These are phyloP conservation scores for Drosophila peninsularis DNA, from an alignment of 2,888 invertebrate genomes.

Conservation along the genomic window DNA sequence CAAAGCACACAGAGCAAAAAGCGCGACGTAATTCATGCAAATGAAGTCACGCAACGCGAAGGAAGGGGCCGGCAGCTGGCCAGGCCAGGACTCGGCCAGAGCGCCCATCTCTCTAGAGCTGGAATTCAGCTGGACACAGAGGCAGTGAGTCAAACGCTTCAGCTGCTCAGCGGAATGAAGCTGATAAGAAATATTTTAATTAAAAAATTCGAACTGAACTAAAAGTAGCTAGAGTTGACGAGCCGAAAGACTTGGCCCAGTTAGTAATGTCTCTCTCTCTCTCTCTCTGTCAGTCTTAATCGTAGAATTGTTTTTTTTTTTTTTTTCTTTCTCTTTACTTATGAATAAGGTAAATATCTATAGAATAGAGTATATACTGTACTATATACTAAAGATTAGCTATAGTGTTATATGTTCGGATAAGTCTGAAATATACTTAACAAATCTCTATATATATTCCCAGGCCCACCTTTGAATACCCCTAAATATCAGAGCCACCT, in stretches of 20 bases:
- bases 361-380: no score
- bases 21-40: slow-evolving; percentile 79
- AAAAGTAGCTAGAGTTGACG: background rate
- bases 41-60: slow-evolving; percentile 79
- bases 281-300: no score
- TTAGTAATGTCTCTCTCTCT: background rate
- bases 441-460: no score
- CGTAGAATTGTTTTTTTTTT: no score
- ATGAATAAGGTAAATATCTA: no score
- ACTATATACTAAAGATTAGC: no score
- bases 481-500: no score
- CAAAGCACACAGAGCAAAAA: slow-evolving; percentile 24
- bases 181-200: slow-evolving; percentile 11
- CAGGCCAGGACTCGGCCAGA: slow-evolving; percentile 13
- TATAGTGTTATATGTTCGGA: no score
- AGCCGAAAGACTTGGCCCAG: background rate
- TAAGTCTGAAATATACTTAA: no score
- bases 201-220: background rate
- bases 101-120: slow-evolving; percentile 30
- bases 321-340: no score
- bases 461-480: no score
- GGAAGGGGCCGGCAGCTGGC: background rate
- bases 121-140: background rate
- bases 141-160: slow-evolving; percentile 20
- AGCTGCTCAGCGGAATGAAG: slow-evolving; percentile 34